Percentiles rank a stretch among this genome's conserved stretches.
Conservation (phyloP, 92 coral and sea anemone genomes). For the Zoanthus gigantus region DNA sequence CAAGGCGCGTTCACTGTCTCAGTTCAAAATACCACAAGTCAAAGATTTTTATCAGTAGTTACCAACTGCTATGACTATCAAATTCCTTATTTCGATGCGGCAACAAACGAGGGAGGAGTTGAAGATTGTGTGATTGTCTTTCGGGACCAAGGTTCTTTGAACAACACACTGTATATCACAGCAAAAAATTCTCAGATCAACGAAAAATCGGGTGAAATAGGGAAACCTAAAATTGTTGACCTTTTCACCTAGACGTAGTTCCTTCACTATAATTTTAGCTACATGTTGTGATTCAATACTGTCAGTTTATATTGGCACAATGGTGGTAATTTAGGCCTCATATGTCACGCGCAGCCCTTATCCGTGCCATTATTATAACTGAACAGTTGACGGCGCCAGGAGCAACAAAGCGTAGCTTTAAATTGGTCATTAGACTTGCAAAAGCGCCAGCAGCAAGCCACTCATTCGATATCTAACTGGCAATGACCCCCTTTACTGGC, state of each 20-base stretch:
- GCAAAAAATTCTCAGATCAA: background rate
- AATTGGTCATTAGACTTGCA: too few relatives aligned
- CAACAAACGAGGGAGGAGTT: background rate
- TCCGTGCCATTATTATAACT: too few relatives aligned
- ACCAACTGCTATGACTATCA: conserved; percentile 29
- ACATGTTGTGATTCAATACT: background rate
- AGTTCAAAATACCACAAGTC: conserved; percentile 24
- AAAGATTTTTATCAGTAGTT: conserved; percentile 26
- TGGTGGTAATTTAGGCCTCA: background rate
- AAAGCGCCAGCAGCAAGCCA: background rate
- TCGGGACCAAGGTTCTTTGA: background rate
- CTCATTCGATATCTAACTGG: too few relatives aligned
- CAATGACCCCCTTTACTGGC: too few relatives aligned
- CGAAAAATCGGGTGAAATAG: background rate
- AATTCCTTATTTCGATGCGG: conserved; percentile 11
- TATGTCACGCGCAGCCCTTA: conserved; percentile 18
- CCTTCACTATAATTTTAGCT: background rate
- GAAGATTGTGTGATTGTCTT: background rate
- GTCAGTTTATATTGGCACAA: conserved; percentile 9
- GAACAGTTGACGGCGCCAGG: background rate
- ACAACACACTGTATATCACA: background rate
- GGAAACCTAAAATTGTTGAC: background rate
- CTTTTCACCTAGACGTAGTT: background rate
- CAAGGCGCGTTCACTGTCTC: conserved; percentile 2
- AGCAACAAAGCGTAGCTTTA: background rate